These are phyloP conservation scores for Lepus timidus DNA, from an alignment of 2,113 vertebrate genomes.

Conservation along the genomic window DNA sequence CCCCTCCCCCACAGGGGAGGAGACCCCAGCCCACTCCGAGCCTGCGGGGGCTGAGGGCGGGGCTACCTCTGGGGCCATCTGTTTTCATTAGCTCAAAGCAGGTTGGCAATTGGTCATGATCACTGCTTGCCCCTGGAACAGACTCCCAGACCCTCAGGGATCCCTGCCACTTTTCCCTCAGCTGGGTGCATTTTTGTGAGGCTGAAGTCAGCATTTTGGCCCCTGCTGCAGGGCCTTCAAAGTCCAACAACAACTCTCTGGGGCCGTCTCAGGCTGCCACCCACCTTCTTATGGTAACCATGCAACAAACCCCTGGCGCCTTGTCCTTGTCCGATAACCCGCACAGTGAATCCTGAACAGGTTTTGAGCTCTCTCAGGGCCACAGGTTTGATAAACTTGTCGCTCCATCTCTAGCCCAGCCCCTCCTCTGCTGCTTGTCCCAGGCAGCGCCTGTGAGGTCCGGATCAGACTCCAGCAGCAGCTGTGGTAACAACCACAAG, in stretches of 20 bases:
- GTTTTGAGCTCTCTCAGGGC: neutral
- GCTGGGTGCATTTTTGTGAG: no score
- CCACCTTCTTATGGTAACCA: neutral
- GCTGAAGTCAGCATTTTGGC: neutral
- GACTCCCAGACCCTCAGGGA: no score
- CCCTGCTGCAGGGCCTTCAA: neutral
- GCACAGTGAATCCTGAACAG: neutral
- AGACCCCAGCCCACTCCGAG: neutral
- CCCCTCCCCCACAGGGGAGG: neutral
- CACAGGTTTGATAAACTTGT: neutral
- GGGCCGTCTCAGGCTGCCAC: neutral
- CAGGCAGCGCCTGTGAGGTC: no score
- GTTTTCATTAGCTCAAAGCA: neutral
- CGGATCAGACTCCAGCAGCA: neutral
- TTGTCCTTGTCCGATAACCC: neutral
- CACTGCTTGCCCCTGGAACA: no score
- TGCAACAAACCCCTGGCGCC: neutral
- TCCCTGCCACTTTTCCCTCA: no score
- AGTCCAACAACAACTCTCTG: neutral
- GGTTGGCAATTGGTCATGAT: no score
- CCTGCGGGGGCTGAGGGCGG: rapidly evolving
- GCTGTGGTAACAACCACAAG: neutral
- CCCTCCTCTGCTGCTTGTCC: neutral
- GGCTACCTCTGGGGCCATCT: rapidly evolving
- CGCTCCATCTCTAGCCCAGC: no score